These are phyloP conservation scores for Corvus moneduloides DNA, from an alignment of 2,113 vertebrate species.

Conservation along the genomic window DNA sequence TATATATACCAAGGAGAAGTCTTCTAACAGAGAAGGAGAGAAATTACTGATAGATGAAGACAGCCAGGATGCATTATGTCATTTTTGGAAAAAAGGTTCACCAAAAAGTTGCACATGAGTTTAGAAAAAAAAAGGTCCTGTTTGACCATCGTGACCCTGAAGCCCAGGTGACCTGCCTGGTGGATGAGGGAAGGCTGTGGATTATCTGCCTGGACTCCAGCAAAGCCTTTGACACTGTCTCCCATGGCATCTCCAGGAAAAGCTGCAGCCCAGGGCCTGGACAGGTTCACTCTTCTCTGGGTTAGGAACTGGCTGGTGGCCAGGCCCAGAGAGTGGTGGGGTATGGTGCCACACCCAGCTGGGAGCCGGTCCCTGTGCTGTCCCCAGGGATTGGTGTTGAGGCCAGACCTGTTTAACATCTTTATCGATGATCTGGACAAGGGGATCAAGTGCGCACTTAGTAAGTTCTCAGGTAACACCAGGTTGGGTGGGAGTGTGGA, in stretches of 20 bases:
- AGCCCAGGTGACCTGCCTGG: not conserved
- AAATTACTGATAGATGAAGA: not conserved
- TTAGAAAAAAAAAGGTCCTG: not conserved
- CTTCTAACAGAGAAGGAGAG: not conserved
- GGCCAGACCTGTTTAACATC: not conserved
- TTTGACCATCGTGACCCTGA: rapidly evolving
- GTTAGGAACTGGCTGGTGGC: not conserved
- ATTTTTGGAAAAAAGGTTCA: not conserved
- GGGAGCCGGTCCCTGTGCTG: not conserved
- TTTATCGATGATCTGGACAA: not conserved
- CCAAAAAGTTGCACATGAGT: not conserved
- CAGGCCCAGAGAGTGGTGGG: not conserved
- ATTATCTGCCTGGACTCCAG: not conserved
- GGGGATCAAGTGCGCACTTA: too few species aligned
- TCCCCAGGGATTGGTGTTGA: too few species aligned
- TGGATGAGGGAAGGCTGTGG: not conserved
- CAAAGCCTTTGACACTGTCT: not conserved
- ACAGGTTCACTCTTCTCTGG: not conserved
- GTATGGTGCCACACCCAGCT: not conserved
- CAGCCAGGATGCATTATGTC: not conserved
- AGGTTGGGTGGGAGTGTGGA: not conserved
- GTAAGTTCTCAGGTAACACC: too few species aligned
- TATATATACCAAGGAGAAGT: not conserved
- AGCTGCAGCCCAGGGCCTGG: not conserved
- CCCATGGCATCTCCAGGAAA: not conserved